Evolutionary conservation across 2,113 vertebrate genomes (phyloP).

Genomic region (Polypterus bichir): DNA sequence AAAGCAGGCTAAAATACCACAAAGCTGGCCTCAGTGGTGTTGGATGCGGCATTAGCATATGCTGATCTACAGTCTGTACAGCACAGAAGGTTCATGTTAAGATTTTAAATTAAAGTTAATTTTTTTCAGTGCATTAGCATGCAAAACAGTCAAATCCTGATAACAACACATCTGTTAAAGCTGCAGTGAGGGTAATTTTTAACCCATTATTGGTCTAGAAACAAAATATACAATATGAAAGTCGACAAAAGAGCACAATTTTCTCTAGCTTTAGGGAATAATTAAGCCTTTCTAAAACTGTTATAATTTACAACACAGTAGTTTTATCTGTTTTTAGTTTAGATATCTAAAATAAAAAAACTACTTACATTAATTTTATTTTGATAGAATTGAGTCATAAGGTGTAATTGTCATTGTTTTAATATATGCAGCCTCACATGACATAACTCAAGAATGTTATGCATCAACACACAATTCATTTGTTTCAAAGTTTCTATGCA

Average conservation of each 20-base stretch:
- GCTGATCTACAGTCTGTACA: not conserved
- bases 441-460: no score
- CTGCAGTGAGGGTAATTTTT: not conserved
- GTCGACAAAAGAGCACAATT: not conserved
- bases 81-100: not conserved
- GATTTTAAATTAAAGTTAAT: conserved; percentile 2
- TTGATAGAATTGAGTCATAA: no score
- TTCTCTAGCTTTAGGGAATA: not conserved
- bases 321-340: no score
- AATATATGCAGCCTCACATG: no score
- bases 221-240: not conserved
- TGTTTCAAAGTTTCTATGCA: no score
- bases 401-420: no score
- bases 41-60: not conserved
- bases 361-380: no score
- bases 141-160: conserved; percentile 3
- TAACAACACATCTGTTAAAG: not conserved
- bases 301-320: not conserved
- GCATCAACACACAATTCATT: no score
- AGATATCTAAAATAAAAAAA: no score
- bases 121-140: not conserved
- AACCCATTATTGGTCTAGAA: not conserved
- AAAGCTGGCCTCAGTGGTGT: not conserved
- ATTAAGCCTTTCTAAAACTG: not conserved
- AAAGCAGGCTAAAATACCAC: not conserved